phyloP scores from a whole-genome alignment of 2,113 vertebrate genomes.

The Eurypyga helias region DNA sequence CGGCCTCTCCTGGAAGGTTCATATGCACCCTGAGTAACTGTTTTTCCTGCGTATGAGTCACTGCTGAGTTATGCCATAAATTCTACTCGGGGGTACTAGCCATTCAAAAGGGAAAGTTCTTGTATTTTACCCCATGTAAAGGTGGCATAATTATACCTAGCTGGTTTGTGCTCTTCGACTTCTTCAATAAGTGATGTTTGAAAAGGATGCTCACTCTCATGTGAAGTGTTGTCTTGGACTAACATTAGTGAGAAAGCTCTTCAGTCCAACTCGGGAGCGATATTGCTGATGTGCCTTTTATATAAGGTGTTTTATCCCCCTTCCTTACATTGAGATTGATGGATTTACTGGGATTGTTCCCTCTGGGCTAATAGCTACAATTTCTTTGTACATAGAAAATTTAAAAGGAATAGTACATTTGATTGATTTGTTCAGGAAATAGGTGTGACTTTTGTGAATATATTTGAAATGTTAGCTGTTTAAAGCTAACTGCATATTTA shows the following conservation, averaged over 20 bases:
- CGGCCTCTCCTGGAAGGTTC: neutral
- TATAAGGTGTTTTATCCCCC: neutral
- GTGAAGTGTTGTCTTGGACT: neutral
- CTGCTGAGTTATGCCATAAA: neutral
- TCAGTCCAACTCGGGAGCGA: neutral
- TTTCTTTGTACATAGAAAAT: slow-evolving; percentile 23
- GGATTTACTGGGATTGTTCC: slow-evolving; percentile 39
- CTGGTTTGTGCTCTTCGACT: neutral
- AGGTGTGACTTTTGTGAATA: neutral
- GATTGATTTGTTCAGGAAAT: slow-evolving; percentile 50
- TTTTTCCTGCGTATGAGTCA: neutral
- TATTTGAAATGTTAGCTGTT: neutral
- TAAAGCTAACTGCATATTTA: slow-evolving; percentile 7
- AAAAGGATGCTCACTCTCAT: neutral
- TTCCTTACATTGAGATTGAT: neutral
- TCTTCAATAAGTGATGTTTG: neutral
- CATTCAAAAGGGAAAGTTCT: neutral
- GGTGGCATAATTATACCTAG: neutral
- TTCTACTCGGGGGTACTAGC: neutral
- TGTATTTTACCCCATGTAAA: neutral
- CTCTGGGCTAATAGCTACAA: slow-evolving; percentile 33
- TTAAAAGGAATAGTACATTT: slow-evolving; percentile 11
- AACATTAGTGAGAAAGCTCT: neutral
- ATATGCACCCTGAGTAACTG: no score
- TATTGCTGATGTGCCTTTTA: neutral